Conservation (phyloP, 2,888 invertebrate species). For the Drosophila aldrichi region DNA sequence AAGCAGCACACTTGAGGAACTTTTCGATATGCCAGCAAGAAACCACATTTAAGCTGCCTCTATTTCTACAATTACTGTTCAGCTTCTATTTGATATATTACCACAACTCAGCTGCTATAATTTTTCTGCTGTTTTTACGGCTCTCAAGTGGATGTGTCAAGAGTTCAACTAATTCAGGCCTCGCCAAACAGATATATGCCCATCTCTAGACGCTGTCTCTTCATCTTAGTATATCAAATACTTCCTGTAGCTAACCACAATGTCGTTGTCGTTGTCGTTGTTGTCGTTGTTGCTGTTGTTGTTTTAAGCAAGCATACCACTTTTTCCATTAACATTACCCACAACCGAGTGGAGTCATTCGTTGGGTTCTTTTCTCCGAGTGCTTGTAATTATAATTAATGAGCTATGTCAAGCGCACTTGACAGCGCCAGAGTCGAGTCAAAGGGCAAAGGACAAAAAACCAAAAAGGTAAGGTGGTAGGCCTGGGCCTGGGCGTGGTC, state of each 20-base stretch:
- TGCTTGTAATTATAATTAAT: constrained; percentile 75
- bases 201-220: constrained; percentile 1
- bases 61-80: neutral
- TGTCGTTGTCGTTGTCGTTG: constrained; percentile 8
- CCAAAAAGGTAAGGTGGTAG: constrained; percentile 9
- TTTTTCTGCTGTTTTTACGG: neutral
- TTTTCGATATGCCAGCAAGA: no score
- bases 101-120: neutral
- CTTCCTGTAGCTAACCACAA: constrained; percentile 37
- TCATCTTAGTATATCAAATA: constrained; percentile 5
- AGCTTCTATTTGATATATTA: neutral
- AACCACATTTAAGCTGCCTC: no score
- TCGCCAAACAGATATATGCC: neutral
- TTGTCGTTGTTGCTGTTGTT: neutral
- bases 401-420: constrained; percentile 59
- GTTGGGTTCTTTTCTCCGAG: constrained; percentile 31
- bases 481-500: constrained; percentile 3
- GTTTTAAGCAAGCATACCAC: neutral
- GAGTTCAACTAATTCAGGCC: neutral
- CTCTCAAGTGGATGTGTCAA: neutral
- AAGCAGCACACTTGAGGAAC: no score
- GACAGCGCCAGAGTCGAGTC: constrained; percentile 26
- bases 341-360: constrained; percentile 28
- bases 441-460: constrained; percentile 11
- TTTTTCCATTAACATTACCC: constrained; percentile 8